phyloP scores from a whole-genome alignment of 2,113 vertebrate species.

The human region DNA sequence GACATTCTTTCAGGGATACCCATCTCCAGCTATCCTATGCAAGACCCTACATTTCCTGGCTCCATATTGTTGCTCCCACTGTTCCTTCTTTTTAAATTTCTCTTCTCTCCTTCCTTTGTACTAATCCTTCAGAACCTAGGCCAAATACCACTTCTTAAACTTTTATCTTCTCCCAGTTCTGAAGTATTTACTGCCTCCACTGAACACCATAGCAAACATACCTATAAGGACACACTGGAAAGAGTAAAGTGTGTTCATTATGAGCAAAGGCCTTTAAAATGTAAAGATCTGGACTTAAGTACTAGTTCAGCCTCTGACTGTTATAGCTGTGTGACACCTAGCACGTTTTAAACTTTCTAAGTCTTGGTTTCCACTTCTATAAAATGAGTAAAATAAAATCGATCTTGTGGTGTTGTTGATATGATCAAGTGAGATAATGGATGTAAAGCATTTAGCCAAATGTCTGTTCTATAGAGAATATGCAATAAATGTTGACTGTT shows the following conservation, averaged over 20 bases:
- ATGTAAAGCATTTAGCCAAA: not conserved
- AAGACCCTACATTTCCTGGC: not conserved
- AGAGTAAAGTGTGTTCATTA: not conserved
- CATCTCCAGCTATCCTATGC: not conserved
- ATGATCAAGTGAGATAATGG: not conserved
- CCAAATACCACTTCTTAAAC: not conserved
- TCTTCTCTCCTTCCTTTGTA: not conserved
- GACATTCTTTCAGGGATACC: not conserved
- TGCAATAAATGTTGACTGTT: not conserved
- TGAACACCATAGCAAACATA: not conserved
- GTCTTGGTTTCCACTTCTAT: not conserved
- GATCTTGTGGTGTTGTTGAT: not conserved
- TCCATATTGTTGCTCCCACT: not conserved
- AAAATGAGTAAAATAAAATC: not conserved
- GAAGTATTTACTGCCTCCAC: not conserved
- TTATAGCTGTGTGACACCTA: not conserved
- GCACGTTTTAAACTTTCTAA: not conserved
- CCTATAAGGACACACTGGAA: not conserved
- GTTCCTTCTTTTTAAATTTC: not conserved
- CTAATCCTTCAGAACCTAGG: not conserved
- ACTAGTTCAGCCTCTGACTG: not conserved
- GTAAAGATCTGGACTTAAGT: not conserved
- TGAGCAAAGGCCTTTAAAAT: not conserved
- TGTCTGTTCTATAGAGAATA: not conserved
- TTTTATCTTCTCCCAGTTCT: not conserved